Base-by-base conservation (phyloP, 2,113 vertebrate genomes). In the Lasiurus borealis region DNA sequence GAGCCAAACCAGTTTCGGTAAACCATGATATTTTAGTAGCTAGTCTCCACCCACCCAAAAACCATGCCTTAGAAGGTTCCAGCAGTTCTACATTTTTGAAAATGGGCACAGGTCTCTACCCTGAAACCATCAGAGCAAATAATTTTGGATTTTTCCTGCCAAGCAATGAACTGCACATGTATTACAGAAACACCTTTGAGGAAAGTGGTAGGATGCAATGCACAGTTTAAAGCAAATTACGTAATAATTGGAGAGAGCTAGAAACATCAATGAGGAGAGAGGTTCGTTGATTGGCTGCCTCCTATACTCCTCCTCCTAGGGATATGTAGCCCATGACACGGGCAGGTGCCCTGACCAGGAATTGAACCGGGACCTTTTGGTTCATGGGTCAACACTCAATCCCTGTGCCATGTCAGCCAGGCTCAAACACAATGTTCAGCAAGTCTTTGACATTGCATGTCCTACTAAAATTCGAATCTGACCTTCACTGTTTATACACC, bases 101-200 rank as follows among this genome's bases (percentile, higher is more conserved):
- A 84, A 68, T 76, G 46, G 12, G 52, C 23, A 59, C 48, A 57
- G 44, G 69, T 44, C 25, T 13, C 4, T 92, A 5, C 29, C 8
- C 19, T 77, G 12, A 93, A 83, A 71, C 5, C 16, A 90, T 54
- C 44, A 64, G 19, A 85, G n/a, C 46, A 90, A 87, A 90, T 84
- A 57, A 73, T 84, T 77, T 87, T 27, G 40, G 8, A 13, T 52
- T 59, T 95, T 89, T 91, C 34, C 29, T 57, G 44, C 15, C 25
- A 91, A 92, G 6, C 15, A 96, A 62, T 73, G 86, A 96, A 57
- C 50, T 4, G 84, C 62, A 85, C 8, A 48, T 13, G 16, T 82
- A 50, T 64, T 96, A 84, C 18, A 52, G 94, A 84, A 91, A 25
- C 6, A 93, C 29, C 25, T 86, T 57, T 89, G 44, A 27, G 4